A percentile compares a stretch with the other conserved stretches of the same genome.
Conservation (phyloP, 2,113 vertebrate genomes). For the Nansenia antarctica region DNA sequence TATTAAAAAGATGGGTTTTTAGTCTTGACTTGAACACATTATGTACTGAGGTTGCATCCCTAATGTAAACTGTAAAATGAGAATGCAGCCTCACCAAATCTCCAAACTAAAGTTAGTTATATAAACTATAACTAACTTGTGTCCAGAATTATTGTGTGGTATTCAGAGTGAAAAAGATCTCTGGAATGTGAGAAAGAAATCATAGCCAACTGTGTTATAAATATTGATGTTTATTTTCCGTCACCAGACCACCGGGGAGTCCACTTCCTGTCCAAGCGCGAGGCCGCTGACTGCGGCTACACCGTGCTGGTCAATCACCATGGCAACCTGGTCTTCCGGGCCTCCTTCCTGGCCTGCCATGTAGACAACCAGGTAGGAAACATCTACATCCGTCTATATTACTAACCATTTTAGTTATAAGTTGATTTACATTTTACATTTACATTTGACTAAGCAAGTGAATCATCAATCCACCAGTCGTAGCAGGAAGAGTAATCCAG, state of each 20-base stretch:
- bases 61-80: no score
- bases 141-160: background rate
- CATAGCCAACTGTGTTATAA: background rate
- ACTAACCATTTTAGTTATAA: no score
- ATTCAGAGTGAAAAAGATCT: background rate
- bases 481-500: no score
- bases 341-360: constrained; percentile 63
- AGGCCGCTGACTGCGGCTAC: constrained; percentile 59
- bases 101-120: no score
- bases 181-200: background rate
- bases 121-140: background rate
- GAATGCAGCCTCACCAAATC: no score
- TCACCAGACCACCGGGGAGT: constrained; percentile 43
- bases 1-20: no score
- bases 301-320: constrained; percentile 24
- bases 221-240: background rate
- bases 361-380: constrained; percentile 44
- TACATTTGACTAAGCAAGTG: no score
- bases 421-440: no score
- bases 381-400: background rate
- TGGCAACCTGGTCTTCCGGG: constrained; percentile 54
- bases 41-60: no score
- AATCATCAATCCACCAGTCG: no score
- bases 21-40: no score
- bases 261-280: constrained; percentile 37